Evolutionary conservation across 2,113 vertebrate genomes (phyloP), one percentile per base, ranked within the genome.

Genomic region (Saguinus midas): DNA sequence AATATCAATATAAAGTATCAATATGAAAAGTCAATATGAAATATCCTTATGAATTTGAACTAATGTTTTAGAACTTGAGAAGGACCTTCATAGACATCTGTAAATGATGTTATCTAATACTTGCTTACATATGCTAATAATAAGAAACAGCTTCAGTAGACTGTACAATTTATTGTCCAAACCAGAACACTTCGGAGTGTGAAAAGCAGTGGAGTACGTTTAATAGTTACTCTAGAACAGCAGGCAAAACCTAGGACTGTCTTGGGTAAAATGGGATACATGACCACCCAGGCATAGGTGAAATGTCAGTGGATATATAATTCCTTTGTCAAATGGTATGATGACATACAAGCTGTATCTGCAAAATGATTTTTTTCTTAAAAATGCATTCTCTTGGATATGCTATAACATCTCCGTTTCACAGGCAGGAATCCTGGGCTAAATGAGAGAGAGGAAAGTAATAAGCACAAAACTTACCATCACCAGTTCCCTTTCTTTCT

Each of bases 391-490:
- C 37, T 91, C 27, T 83, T 91, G 82, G 37, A 58, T 92, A 81
- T 40, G 29, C 40, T 79, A 12, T 86, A 88, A 68, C 66, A 83
- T 29, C 80, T 94, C 43, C 75, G 32, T 82, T 96, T 96, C 45
- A 91, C 50, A 97, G 70, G 90, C 27, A 55, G 50, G 57, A 95
- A 91, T 90, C 61, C 72, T 58, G 61, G 80, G 17, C 40, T 95
- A 78, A 96, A 58, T 84, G 72, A 97, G 43, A 82, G 50, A 58
- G 93, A 85, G 92, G 52, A 95, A 95, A 95, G 93, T 37, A 94
- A 64, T 92, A 83, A 96, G 68, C 90, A 88, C 79, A 90, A 83
- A 87, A 64, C 85, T 76, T 85, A 43, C 37, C 29, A n/a, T 82
- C 29, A 93, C 48, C 32, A 73, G 50, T 57, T 85, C 66, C 37